phyloP scores from a whole-genome alignment of 2,797 vertebrate genomes.

The Ctenochaetus hawaiiensis region DNA sequence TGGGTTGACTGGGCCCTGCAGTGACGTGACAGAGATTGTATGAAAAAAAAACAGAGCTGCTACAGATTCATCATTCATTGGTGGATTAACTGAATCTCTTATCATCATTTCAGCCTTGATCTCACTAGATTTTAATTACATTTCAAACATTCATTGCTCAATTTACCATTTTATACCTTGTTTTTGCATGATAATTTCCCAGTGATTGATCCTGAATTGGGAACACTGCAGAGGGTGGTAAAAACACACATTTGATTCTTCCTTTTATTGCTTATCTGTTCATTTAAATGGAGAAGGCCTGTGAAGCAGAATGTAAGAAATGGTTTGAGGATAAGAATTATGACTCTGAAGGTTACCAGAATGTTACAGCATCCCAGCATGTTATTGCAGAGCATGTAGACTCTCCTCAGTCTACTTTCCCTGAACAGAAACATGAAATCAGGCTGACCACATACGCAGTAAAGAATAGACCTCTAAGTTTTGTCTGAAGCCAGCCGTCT shows the following conservation, averaged over 20 bases:
- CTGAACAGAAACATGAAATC: slow-evolving; percentile 59
- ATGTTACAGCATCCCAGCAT: slow-evolving; percentile 48
- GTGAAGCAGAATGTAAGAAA: slow-evolving; percentile 18
- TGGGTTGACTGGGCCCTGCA: background rate
- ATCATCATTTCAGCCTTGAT: background rate
- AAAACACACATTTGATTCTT: too few species aligned
- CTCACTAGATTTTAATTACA: background rate
- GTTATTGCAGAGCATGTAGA: slow-evolving; percentile 63
- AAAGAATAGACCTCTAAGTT: slow-evolving; percentile 21
- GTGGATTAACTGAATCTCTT: background rate
- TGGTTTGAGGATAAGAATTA: slow-evolving; percentile 13
- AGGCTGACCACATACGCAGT: slow-evolving; percentile 45
- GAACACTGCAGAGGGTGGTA: too few species aligned
- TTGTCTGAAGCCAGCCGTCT: slow-evolving; percentile 31
- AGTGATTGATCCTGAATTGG: too few species aligned
- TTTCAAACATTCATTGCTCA: background rate
- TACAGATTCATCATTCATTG: background rate
- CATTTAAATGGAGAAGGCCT: too few species aligned
- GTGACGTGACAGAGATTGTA: background rate
- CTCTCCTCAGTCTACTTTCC: slow-evolving; percentile 48
- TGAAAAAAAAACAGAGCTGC: background rate
- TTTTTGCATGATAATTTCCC: too few species aligned
- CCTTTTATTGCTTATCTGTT: too few species aligned
- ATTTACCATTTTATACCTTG: too few species aligned
- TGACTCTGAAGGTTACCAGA: slow-evolving; percentile 39